These are phyloP conservation scores for Orchesella cincta DNA, from an alignment of 1,140 invertebrate genomes.

Conservation along the genomic window DNA sequence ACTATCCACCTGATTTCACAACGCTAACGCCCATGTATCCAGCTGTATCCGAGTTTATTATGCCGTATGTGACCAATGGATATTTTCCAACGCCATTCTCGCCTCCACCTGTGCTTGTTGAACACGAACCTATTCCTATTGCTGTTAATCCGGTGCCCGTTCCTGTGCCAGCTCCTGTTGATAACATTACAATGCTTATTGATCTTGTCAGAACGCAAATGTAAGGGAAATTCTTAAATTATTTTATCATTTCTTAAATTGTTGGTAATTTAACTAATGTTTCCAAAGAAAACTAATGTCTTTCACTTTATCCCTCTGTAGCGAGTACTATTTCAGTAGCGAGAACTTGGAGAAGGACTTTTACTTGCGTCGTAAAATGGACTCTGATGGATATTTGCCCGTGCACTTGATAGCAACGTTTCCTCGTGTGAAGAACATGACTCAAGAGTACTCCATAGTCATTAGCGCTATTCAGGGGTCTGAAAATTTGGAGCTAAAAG, in stretches of 20 bases:
- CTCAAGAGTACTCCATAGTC: conserved; percentile 79
- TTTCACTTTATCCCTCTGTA: conserved; percentile 59
- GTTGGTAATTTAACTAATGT: not conserved
- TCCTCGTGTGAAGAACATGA: conserved; percentile 80
- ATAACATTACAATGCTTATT: not conserved
- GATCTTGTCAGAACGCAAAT: conserved; percentile 40
- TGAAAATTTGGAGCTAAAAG: conserved; percentile 76
- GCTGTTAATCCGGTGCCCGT: not conserved
- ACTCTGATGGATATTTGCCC: conserved; percentile 86
- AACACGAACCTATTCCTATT: not conserved
- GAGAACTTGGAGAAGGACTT: conserved; percentile 95
- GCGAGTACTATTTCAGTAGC: conserved; percentile 98
- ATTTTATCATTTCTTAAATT: not conserved
- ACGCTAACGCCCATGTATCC: conserved; percentile 27
- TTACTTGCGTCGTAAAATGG: conserved; percentile 96
- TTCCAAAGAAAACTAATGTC: not conserved
- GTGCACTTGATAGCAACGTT: conserved; percentile 93
- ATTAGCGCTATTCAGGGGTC: conserved; percentile 78
- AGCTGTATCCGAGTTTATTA: conserved; percentile 28
- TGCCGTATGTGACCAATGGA: conserved; percentile 33
- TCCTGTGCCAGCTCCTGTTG: not conserved
- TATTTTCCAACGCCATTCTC: not conserved
- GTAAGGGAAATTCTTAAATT: conserved; percentile 32
- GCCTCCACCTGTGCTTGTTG: not conserved
- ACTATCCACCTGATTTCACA: conserved; percentile 39